Conservation (phyloP, 1,140 invertebrate genomes). For the Hycleus cichorii region DNA sequence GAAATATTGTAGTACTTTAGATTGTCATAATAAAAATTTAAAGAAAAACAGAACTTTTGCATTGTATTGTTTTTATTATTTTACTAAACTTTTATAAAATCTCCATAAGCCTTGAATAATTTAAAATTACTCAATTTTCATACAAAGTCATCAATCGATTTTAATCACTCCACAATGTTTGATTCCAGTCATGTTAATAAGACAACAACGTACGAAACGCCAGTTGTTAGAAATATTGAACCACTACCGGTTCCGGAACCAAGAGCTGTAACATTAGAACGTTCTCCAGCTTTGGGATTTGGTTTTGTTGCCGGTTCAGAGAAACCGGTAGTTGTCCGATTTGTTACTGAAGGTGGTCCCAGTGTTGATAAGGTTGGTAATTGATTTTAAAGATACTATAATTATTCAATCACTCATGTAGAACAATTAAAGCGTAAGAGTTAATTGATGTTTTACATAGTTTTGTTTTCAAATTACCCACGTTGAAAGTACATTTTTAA, state of each 20-base stretch:
- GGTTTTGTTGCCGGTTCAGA: constrained; percentile 91
- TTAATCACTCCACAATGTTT: constrained; percentile 5
- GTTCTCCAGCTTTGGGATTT: constrained; percentile 74
- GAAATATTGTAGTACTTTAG: too few relatives aligned
- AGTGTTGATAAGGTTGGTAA: constrained; percentile 66
- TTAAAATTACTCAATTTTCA: background rate
- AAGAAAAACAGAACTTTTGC: background rate
- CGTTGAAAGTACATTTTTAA: too few relatives aligned
- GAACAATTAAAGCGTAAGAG: background rate
- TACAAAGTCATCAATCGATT: too few relatives aligned
- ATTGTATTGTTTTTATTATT: background rate
- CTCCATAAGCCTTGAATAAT: background rate
- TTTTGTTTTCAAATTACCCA: too few relatives aligned
- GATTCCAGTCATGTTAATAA: constrained; percentile 78
- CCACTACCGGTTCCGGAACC: constrained; percentile 67
- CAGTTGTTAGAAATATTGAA: constrained; percentile 41
- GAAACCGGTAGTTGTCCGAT: constrained; percentile 81
- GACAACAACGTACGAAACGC: constrained; percentile 80
- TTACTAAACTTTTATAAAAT: background rate
- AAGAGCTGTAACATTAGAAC: constrained; percentile 60
- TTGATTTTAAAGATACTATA: background rate
- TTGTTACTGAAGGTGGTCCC: constrained; percentile 79
- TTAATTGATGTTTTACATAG: too few relatives aligned
- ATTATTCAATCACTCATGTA: background rate
- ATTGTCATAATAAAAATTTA: too few relatives aligned